phyloP scores from a whole-genome alignment of 2,888 invertebrate genomes.

The Syrista parreyssii region DNA sequence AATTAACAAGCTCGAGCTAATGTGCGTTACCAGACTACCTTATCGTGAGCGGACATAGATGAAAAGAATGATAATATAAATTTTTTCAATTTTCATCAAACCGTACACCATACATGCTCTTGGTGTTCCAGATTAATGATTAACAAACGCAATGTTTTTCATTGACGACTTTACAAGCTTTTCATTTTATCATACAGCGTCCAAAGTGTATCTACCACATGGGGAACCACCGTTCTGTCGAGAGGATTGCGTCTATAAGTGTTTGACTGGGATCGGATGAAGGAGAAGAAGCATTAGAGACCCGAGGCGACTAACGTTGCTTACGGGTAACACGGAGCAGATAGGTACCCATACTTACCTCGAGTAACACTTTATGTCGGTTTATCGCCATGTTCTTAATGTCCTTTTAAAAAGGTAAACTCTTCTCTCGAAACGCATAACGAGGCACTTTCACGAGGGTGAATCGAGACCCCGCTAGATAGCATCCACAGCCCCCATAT shows the following conservation, averaged over 20 bases:
- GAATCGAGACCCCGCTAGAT: slow-evolving; percentile 51
- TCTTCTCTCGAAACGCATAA: slow-evolving; percentile 23
- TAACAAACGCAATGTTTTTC: not conserved
- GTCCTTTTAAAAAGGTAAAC: slow-evolving; percentile 50
- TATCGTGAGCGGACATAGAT: not conserved
- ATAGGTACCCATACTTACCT: not conserved
- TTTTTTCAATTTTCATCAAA: not conserved
- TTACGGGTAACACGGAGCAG: not conserved
- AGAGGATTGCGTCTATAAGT: not conserved
- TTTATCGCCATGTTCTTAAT: slow-evolving; percentile 45
- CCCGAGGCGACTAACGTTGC: not conserved
- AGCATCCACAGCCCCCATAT: slow-evolving; percentile 39
- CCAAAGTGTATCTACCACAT: not conserved
- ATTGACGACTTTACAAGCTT: not conserved
- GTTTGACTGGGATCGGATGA: not conserved
- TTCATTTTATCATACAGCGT: not conserved
- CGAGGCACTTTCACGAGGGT: slow-evolving; percentile 44
- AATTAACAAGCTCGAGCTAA: not conserved
- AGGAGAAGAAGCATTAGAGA: not conserved
- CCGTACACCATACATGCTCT: not conserved
- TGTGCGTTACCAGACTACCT: not conserved
- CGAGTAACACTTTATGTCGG: slow-evolving; percentile 25
- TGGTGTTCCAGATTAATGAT: not conserved
- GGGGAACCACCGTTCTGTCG: not conserved
- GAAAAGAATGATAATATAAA: not conserved